A percentile compares a stretch with the other conserved stretches of the same genome.
These are phyloP conservation scores for Capreolus pygargus DNA, from an alignment of 2,113 vertebrate species.

Conservation along the genomic window DNA sequence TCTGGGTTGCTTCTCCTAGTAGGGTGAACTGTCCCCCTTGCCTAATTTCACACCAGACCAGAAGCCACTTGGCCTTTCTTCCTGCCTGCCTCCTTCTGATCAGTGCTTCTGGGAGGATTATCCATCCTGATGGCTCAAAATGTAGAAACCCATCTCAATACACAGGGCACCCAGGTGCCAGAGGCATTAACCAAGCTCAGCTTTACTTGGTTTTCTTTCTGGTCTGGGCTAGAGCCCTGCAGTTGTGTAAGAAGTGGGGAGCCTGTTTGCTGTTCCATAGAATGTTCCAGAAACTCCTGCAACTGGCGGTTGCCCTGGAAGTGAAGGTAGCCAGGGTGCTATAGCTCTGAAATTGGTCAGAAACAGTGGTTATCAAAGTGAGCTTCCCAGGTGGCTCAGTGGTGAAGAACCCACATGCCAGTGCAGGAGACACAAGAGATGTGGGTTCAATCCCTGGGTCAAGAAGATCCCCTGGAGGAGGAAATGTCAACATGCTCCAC, in stretches of 20 bases:
- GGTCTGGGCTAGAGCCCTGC: neutral
- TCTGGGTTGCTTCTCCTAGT: neutral
- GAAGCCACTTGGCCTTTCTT: neutral
- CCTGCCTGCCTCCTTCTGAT: constrained; percentile 34
- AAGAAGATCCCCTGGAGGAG: neutral
- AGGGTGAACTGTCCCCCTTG: neutral
- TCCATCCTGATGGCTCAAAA: neutral
- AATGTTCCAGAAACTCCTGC: constrained; percentile 46
- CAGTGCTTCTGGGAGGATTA: constrained; percentile 46
- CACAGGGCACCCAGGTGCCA: neutral
- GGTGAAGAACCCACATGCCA: neutral
- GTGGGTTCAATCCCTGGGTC: neutral
- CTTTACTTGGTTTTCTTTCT: constrained; percentile 57
- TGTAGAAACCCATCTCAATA: constrained; percentile 46
- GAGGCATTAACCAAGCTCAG: constrained; percentile 49
- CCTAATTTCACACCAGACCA: neutral
- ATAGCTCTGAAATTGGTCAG: neutral
- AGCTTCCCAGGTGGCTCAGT: neutral
- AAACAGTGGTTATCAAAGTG: neutral
- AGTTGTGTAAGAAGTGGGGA: constrained; percentile 40
- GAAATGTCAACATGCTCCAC: neutral
- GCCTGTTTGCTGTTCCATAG: constrained; percentile 58
- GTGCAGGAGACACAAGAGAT: neutral
- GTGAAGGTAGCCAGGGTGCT: neutral
- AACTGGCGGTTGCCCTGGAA: constrained; percentile 70